A percentile compares a stretch with the other conserved stretches of the same genome.
Evolutionary conservation across 2,888 invertebrate species (phyloP).

Genomic region (Eristalis pertinax): DNA sequence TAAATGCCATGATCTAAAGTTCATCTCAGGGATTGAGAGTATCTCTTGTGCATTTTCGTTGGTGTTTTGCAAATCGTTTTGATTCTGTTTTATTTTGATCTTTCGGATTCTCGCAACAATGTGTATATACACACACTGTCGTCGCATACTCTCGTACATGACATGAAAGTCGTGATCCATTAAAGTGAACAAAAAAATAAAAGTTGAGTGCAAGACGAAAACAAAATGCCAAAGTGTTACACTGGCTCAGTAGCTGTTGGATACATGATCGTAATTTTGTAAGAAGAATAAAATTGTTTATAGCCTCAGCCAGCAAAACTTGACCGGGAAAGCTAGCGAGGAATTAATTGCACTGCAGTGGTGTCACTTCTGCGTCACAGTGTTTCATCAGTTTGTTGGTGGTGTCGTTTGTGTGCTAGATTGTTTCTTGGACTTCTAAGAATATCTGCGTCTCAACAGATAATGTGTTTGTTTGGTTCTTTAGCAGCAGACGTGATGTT

Average conservation of each 20-base stretch:
- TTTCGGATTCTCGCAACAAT: slow-evolving; percentile 41
- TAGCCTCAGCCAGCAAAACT: slow-evolving; percentile 23
- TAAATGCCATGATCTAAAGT: slow-evolving; percentile 71
- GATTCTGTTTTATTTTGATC: slow-evolving; percentile 6
- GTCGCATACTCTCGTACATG: slow-evolving; percentile 28
- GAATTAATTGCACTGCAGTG: background rate
- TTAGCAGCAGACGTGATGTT: background rate
- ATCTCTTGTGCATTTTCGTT: background rate
- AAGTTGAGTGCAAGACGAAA: slow-evolving; percentile 23
- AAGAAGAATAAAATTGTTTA: slow-evolving; percentile 54
- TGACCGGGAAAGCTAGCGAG: slow-evolving; percentile 18
- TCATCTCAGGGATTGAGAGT: slow-evolving; percentile 51
- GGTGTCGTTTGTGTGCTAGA: slow-evolving; percentile 29
- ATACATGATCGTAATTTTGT: slow-evolving; percentile 59
- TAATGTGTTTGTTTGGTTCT: slow-evolving; percentile 13
- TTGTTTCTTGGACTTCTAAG: background rate
- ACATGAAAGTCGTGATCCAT: slow-evolving; percentile 71
- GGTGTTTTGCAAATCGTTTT: slow-evolving; percentile 19
- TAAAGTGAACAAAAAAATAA: slow-evolving; percentile 50
- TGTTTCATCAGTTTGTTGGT: background rate
- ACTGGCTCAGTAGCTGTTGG: slow-evolving; percentile 36
- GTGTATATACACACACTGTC: background rate
- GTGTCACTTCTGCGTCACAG: background rate
- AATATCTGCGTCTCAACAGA: background rate
- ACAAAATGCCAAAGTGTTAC: slow-evolving; percentile 71